Evolutionary conservation across 2,888 invertebrate genomes (phyloP), one percentile per base, ranked within the genome.

Genomic region (Auanema freiburgensis): DNA sequence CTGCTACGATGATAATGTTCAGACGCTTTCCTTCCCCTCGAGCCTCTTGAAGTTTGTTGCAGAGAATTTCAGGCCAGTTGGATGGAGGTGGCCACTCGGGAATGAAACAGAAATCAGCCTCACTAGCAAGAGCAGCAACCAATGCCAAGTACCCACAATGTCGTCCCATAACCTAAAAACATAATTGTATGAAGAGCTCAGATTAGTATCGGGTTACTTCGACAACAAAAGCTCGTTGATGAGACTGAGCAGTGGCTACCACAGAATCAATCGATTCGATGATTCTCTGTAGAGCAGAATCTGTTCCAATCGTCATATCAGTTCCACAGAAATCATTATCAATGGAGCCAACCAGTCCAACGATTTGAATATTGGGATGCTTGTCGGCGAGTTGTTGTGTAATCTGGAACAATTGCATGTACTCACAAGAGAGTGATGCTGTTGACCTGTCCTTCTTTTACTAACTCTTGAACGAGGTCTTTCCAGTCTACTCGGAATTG

Each of bases 91-190:
- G 96, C 89, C 92, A 92, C 88, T 97, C 97, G 63, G 97, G 96
- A 85, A 96, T 92, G 89, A 97, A 96, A 84, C 96, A 92, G 89
- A 90, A 96, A 88, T 96, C 95, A 83, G 96, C 96, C 87, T 95
- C 97, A 83, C 90, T 89, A 83, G 94, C 91, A 88, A 96, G 88
- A 85, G 93, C 93, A 87, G 92, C 91, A 84, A 94, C 93, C 86
- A 97, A 88, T 82, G 93, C 96, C 88, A 97, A 89, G 88, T 97
- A 96, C 92, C 98, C 98, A 87, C 98, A 98, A 87, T 98, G 94
- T 79, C 98, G 89, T 64, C 98, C 98, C 98, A 98, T 98, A 69
- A 98, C 97, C 71, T 74, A 41, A 42, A 54, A 24, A 49, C 24
- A 23, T 14, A 12, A 11, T n/a, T n/a, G n/a, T n/a, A n/a, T n/a